Conservation (phyloP, 2,888 invertebrate species). For the Eucera pruinosa region DNA sequence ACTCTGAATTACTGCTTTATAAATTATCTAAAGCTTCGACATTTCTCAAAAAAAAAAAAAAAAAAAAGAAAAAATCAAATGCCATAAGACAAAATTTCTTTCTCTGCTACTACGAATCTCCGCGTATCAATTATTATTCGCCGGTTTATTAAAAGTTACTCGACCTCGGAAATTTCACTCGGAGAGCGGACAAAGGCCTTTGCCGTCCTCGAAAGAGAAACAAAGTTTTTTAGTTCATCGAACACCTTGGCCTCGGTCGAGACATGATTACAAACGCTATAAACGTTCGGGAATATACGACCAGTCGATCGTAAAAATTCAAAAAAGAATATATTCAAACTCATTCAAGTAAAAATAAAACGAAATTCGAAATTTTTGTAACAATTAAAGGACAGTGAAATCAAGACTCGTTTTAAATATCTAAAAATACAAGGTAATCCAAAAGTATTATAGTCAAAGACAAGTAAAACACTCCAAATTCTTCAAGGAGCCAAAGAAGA, state of each 20-base stretch:
- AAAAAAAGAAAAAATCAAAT: too few species aligned
- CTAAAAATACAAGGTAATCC: too few species aligned
- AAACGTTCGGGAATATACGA: neutral
- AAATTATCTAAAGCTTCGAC: neutral
- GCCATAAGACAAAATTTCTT: neutral
- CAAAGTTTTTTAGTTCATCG: conserved; percentile 15
- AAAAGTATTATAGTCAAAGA: too few species aligned
- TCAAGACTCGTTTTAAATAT: too few species aligned
- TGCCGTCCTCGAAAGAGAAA: neutral
- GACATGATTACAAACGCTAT: neutral
- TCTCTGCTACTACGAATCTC: neutral
- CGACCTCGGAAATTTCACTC: conserved; percentile 13
- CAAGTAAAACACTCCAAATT: too few species aligned
- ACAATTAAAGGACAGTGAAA: neutral
- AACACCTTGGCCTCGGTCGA: conserved; percentile 32
- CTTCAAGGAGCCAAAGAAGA: too few species aligned
- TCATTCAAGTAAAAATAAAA: neutral
- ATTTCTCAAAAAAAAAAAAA: conserved; percentile 13
- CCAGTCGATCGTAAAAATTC: neutral
- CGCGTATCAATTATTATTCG: neutral
- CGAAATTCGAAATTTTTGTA: neutral
- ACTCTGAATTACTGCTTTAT: conserved; percentile 26
- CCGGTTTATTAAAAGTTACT: neutral
- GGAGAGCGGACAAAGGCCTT: conserved; percentile 6
- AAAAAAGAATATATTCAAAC: neutral